Percentiles rank a stretch among this genome's conserved stretches.
phyloP scores from a whole-genome alignment of 2,888 invertebrate species.

The Spodoptera picta region DNA sequence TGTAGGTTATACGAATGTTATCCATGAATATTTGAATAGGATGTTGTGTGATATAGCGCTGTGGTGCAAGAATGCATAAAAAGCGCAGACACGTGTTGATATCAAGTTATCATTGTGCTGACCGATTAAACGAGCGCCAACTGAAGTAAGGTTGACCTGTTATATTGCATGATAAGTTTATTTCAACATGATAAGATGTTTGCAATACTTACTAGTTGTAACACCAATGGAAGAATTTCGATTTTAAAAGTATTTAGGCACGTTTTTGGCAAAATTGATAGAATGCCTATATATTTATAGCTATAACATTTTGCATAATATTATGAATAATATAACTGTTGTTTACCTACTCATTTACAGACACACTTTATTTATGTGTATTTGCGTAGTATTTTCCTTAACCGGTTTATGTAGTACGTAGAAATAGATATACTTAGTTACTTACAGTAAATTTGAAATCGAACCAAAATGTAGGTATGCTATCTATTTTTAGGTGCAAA shows the following conservation, averaged over 20 bases:
- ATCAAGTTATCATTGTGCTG: conserved; percentile 41
- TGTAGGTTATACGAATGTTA: too few relatives aligned
- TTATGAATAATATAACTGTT: too few relatives aligned
- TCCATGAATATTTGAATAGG: too few relatives aligned
- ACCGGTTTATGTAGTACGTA: background rate
- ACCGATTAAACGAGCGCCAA: conserved; percentile 37
- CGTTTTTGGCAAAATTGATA: too few relatives aligned
- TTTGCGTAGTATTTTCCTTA: conserved; percentile 26
- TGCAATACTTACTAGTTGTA: conserved; percentile 13
- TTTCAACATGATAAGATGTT: conserved; percentile 41
- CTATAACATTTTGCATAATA: too few relatives aligned
- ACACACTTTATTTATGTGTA: background rate
- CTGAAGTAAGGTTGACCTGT: conserved; percentile 41
- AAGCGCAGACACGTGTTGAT: conserved; percentile 37
- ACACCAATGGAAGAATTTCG: too few relatives aligned
- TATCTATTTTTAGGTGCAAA: background rate
- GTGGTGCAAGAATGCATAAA: conserved; percentile 42
- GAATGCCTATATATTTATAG: too few relatives aligned
- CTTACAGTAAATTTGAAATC: conserved; percentile 14
- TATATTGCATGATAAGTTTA: conserved; percentile 45
- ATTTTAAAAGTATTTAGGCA: too few relatives aligned
- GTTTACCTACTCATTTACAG: too few relatives aligned
- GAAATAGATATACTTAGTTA: conserved; percentile 3
- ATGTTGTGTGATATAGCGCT: background rate
- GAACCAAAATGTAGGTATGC: conserved; percentile 13